Conservation (phyloP, 2,888 invertebrate genomes). For the Vanessa cardui region DNA sequence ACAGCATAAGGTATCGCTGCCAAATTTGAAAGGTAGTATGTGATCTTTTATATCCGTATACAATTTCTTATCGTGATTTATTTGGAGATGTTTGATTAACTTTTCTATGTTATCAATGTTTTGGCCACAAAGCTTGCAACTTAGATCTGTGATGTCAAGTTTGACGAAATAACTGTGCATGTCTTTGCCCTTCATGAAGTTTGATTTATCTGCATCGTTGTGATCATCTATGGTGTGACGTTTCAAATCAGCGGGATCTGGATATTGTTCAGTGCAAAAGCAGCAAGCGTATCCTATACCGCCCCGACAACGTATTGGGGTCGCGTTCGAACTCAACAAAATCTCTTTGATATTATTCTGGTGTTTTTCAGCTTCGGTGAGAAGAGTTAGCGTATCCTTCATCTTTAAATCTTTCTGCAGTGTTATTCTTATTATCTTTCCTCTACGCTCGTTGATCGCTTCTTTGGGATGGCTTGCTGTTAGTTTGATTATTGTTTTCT, state of each 20-base stretch:
- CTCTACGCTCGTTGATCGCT: slow-evolving; percentile 20
- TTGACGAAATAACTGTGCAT: slow-evolving; percentile 49
- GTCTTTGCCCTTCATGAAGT: slow-evolving; percentile 56
- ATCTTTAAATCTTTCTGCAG: slow-evolving; percentile 18
- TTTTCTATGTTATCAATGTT: slow-evolving; percentile 38
- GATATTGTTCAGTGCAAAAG: slow-evolving; percentile 58
- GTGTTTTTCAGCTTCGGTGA: slow-evolving; percentile 49
- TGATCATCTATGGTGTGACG: slow-evolving; percentile 55
- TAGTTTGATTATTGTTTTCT: slow-evolving; percentile 27
- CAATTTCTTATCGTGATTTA: slow-evolving; percentile 41
- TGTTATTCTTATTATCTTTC: slow-evolving; percentile 22
- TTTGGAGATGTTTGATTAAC: slow-evolving; percentile 43
- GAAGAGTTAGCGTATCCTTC: slow-evolving; percentile 9
- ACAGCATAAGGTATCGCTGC: slow-evolving; percentile 45
- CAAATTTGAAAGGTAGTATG: slow-evolving; percentile 52
- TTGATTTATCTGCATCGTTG: slow-evolving; percentile 47
- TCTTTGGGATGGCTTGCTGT: slow-evolving; percentile 10
- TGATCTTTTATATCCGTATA: slow-evolving; percentile 46
- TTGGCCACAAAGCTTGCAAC: slow-evolving; percentile 43
- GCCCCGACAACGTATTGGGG: slow-evolving; percentile 60
- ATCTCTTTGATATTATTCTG: slow-evolving; percentile 59
- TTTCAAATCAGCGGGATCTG: slow-evolving; percentile 57
- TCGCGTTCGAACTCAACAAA: slow-evolving; percentile 62
- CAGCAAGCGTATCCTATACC: slow-evolving; percentile 61
- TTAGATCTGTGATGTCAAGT: slow-evolving; percentile 48